phyloP scores from a whole-genome alignment of 2,113 vertebrate species.

The Copsychus sechellarum region DNA sequence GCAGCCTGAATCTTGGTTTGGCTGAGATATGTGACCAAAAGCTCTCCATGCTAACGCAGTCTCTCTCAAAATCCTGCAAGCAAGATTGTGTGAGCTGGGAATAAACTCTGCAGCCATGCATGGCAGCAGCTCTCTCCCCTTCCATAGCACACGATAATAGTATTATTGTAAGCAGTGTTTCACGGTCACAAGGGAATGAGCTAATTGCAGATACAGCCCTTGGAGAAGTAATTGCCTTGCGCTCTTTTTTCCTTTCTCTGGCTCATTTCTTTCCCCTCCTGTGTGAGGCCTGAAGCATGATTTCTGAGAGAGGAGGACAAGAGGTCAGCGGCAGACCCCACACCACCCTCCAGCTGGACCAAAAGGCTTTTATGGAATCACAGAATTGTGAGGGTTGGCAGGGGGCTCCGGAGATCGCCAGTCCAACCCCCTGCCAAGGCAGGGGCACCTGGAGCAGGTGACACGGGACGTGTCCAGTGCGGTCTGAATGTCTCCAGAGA shows the following conservation, averaged over 20 bases:
- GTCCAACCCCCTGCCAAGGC: not conserved
- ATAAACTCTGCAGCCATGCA: rapidly evolving
- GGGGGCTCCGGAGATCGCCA: no score
- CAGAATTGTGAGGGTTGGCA: not conserved
- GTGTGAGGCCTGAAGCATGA: not conserved
- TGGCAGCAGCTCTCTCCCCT: rapidly evolving
- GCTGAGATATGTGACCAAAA: not conserved
- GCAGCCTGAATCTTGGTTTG: not conserved
- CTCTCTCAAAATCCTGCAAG: not conserved
- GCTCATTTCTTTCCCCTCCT: not conserved
- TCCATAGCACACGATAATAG: rapidly evolving
- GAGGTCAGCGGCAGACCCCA: rapidly evolving
- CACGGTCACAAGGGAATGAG: not conserved
- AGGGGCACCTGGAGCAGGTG: not conserved
- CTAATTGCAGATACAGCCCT: not conserved
- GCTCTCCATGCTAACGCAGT: rapidly evolving
- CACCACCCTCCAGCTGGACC: not conserved
- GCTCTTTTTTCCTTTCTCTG: not conserved
- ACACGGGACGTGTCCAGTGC: not conserved
- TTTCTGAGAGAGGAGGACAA: not conserved
- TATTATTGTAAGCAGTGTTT: not conserved
- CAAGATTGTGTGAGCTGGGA: rapidly evolving
- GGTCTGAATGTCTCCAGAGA: no score
- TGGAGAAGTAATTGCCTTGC: not conserved
- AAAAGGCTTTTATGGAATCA: not conserved